Base-by-base conservation (phyloP, 2,888 invertebrate species). In the Nasonia oneida region DNA sequence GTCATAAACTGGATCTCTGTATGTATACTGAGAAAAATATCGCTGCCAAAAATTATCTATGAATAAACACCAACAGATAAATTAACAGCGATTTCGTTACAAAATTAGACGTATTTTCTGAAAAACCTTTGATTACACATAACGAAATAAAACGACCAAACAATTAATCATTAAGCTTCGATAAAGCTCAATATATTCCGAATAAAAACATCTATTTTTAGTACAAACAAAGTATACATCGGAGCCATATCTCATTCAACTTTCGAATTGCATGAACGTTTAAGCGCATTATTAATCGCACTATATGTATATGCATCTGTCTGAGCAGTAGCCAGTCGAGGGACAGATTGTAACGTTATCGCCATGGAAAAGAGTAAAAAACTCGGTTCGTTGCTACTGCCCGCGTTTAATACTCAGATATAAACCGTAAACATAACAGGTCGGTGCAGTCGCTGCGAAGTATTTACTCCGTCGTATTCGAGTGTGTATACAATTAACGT, bases 331-430 rank as follows among this genome's bases (percentile, higher is more conserved):
- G 14, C 23, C 23, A n/a, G 37, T 37, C 33, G 15, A 10, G 53
- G 67, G 39, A 71, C 71, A 77, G 83, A 83, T 77, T 61, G 47
- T 57, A 57, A 39, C 57, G 71, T 83, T 83, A 83, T 83, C 83
- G 37, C 57, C 57, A 71, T 71, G 57, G 61, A 50, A 77, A 71
- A 29, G 71, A 78, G 71, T 71, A 77, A 77, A 77, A 73, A 83
- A 57, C 37, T 50, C 67, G 23, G 23, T 75, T 67, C 75, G 47
- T 61, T 83, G 53, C 42, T 77, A 42, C 77, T 77, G 67, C 50
- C 37, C 71, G 23, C 70, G 71, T 83, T 77, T 70, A 77, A 78
- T 29, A 37, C 83, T 77, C 71, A 39, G 42, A 61, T 71, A 47
- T 39, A 39, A 75, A 53, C 42, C 50, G 61, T 77, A 77, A 77